A percentile compares a stretch with the other conserved stretches of the same genome.
Evolutionary conservation across 2,888 invertebrate species (phyloP).

Genomic region (Rotaria socialis): DNA sequence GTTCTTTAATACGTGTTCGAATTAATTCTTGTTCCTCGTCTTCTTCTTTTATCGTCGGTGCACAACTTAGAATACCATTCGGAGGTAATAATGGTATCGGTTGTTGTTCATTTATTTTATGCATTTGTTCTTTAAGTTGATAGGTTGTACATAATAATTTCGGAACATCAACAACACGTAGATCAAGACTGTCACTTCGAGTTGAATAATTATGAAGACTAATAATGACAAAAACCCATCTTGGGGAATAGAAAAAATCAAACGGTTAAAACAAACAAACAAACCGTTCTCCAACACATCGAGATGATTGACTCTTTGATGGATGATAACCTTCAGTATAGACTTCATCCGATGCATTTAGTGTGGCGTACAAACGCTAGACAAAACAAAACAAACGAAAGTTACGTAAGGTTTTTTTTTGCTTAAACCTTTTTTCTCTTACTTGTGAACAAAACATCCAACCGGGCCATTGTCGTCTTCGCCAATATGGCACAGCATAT

Average conservation of each 20-base stretch:
- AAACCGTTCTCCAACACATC: slow-evolving; percentile 11
- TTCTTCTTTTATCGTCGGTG: background rate
- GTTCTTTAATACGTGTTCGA: background rate
- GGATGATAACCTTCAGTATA: background rate
- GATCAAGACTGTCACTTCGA: slow-evolving; percentile 27
- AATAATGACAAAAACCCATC: background rate
- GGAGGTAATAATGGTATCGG: background rate
- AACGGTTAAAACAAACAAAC: too few relatives aligned
- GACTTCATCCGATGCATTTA: background rate
- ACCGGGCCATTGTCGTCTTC: background rate
- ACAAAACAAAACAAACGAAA: background rate
- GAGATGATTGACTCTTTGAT: background rate
- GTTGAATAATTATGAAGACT: slow-evolving; percentile 15
- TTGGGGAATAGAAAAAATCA: background rate
- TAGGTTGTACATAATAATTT: slow-evolving; percentile 31
- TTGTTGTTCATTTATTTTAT: background rate
- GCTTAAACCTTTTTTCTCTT: background rate
- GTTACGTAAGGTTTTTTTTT: too few relatives aligned
- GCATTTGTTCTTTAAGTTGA: background rate
- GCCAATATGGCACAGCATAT: slow-evolving; percentile 13
- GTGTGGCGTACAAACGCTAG: background rate
- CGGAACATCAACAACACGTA: slow-evolving; percentile 30
- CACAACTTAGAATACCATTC: background rate
- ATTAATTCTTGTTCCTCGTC: background rate
- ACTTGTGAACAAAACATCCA: slow-evolving; percentile 32